phyloP scores from a whole-genome alignment of 2,797 vertebrate genomes.

The Parauchenoglanis punctatus region DNA sequence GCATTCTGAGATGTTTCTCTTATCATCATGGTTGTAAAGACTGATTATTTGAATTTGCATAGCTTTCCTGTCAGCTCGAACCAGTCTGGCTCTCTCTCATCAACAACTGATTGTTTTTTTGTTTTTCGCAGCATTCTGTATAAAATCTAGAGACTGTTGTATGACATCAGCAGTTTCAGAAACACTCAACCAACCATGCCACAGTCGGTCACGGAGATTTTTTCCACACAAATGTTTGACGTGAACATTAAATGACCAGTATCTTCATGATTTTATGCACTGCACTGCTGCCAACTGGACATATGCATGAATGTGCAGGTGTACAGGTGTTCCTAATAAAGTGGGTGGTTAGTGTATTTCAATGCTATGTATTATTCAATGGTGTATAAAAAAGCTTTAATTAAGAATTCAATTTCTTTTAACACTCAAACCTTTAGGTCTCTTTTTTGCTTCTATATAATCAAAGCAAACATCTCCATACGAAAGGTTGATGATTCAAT shows the following conservation, averaged over 20 bases:
- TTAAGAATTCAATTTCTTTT: not conserved
- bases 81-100: not conserved
- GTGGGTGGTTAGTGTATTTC: not conserved
- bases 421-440: not conserved
- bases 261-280: not conserved
- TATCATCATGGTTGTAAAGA: not conserved
- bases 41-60: not conserved
- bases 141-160: not conserved
- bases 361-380: not conserved
- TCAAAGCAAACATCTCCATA: not conserved
- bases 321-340: slow-evolving; percentile 11
- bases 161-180: not conserved
- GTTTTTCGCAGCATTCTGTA: not conserved
- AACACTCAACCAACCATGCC: not conserved
- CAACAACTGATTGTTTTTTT: not conserved
- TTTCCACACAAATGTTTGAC: not conserved
- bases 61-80: not conserved
- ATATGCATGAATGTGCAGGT: not conserved
- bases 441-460: slow-evolving; percentile 27
- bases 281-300: not conserved
- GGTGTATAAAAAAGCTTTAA: not conserved
- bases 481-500: slow-evolving; percentile 48
- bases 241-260: not conserved
- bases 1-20: not conserved
- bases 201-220: not conserved